Evolutionary conservation across 2,888 invertebrate species (phyloP), one percentile per base, ranked within the genome.

Genomic region (Hyles lineata): DNA sequence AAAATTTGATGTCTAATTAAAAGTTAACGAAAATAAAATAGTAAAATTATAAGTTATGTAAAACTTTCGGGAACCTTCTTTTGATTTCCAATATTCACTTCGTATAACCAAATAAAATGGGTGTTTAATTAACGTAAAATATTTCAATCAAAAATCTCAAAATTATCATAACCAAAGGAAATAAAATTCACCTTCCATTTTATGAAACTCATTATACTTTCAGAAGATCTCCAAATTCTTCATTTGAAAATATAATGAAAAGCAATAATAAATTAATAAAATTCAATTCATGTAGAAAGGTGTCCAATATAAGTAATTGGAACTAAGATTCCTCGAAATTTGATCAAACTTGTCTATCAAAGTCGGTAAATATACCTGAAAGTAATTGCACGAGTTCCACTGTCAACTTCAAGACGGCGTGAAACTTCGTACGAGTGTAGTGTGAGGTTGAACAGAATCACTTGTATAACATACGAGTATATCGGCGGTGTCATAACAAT

Each of bases 361-460:
- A 67, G 67, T 67, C 11, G 50, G 67, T 23, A 67, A 67, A 67
- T 67, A 50, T 17, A 67, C 55, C 55, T n/a, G n/a, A n/a, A 1
- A 3, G 35, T 63, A 63, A 63, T 63, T 63, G 43, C 35, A 43
- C 29, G 19, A 55, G 55, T 55, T 55, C 35, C 17, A 8, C 29
- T n/a, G 19, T 15, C 63, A 43, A 21, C 21, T 11, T 8, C 32
- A 32, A 35, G n/a, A 63, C 63, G 32, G 21, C 23, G 43, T 63
- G 21, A 62, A 61, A 62, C 62, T n/a, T 62, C 19, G n/a, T 35
- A 43, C 43, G 43, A 35, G 8, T 15, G 43, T 43, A 43, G 11
- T 15, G 43, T 15, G 43, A 43, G 43, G 43, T 43, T 43, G 15
- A 43, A 43, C 43, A 43, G 43, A 43, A 43, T 43, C 43, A 43